phyloP scores from a whole-genome alignment of 1,140 invertebrate species.

The Rhagoletis zephyria region DNA sequence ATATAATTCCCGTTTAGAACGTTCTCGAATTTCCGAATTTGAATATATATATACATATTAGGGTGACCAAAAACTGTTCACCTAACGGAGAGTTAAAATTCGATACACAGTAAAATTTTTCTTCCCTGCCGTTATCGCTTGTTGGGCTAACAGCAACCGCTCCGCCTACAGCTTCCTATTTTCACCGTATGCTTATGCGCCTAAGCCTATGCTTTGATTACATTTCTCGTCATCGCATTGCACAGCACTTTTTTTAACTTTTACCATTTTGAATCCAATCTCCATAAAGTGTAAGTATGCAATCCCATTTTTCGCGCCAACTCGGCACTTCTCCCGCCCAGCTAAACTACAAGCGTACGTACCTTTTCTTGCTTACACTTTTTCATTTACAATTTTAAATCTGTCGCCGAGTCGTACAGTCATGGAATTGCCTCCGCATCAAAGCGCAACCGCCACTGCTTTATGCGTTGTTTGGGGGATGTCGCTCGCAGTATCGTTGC shows the following conservation, averaged over 20 bases:
- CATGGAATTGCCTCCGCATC: background rate
- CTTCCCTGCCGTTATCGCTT: background rate
- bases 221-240: conserved; percentile 40
- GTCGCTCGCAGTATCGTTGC: background rate
- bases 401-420: background rate
- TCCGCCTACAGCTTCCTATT: background rate
- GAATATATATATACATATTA: no score
- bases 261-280: conserved; percentile 45
- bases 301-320: background rate
- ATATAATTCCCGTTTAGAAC: no score
- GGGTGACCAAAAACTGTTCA: no score
- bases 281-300: background rate
- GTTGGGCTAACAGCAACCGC: background rate
- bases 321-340: background rate
- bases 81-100: no score
- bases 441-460: background rate
- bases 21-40: no score
- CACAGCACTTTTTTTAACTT: conserved; percentile 45
- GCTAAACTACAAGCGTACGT: background rate
- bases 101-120: no score
- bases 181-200: background rate
- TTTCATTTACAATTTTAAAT: background rate
- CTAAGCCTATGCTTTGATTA: conserved; percentile 28
- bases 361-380: background rate
- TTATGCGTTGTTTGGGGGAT: background rate